phyloP scores from a whole-genome alignment of 1,140 invertebrate species.

The Semibalanus balanoides region DNA sequence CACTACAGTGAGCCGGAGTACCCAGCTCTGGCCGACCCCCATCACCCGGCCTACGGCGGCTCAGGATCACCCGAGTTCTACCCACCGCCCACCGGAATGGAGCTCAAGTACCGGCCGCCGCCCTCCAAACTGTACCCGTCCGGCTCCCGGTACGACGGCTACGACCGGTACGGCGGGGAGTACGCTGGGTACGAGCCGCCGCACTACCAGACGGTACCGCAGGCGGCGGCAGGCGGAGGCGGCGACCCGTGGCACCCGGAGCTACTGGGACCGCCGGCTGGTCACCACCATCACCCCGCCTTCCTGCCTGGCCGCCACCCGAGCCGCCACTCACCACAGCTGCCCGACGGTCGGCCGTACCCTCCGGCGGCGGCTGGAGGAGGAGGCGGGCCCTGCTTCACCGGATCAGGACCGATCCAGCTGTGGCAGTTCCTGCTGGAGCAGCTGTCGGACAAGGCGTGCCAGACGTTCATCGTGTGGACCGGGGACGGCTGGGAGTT shows the following conservation, averaged over 20 bases:
- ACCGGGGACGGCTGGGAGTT: conserved; percentile 98
- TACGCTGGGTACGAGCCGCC: neutral
- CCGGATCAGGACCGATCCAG: conserved; percentile 83
- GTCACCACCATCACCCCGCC: conserved; percentile 32
- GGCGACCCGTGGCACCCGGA: conserved; percentile 18
- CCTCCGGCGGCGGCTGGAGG: conserved; percentile 10
- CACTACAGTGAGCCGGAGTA: neutral
- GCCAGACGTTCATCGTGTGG: conserved; percentile 94
- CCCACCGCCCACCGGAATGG: conserved; percentile 16
- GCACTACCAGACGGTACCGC: conserved; percentile 21
- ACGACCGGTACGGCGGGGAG: neutral
- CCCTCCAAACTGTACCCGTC: neutral
- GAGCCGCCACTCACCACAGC: conserved; percentile 10
- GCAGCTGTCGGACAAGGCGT: conserved; percentile 86
- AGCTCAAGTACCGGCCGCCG: neutral
- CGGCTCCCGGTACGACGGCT: neutral
- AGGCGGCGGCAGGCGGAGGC: conserved; percentile 16
- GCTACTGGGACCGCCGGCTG: conserved; percentile 36
- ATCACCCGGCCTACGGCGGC: conserved; percentile 15
- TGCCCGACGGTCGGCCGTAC: conserved; percentile 10
- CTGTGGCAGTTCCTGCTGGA: conserved; percentile 96
- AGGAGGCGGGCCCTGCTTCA: conserved; percentile 58
- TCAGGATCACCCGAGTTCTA: conserved; percentile 28
- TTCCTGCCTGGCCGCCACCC: conserved; percentile 13
- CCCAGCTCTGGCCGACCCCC: neutral